A percentile compares a stretch with the other conserved stretches of the same genome.
Conservation (phyloP, 2,113 vertebrate species). For the Brachyhypopomus gauderio region DNA sequence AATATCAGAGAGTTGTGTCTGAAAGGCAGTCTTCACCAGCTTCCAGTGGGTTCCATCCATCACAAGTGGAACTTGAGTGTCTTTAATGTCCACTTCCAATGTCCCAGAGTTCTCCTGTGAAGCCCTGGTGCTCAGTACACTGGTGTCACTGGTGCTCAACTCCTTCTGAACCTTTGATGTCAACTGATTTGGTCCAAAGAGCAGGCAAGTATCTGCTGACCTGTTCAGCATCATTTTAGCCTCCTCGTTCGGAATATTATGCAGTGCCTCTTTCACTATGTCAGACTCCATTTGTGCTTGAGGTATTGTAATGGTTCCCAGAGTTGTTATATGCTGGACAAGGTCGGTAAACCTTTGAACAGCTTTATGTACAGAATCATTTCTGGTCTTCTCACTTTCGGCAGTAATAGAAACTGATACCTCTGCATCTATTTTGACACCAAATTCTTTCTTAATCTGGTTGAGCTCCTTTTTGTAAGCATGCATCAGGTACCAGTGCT, state of each 20-base stretch:
- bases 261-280: not conserved
- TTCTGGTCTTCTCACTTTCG: fast-evolving
- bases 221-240: conserved; percentile 54
- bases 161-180: not conserved
- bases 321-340: not conserved
- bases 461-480: conserved; percentile 53
- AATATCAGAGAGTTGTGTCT: not conserved
- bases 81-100: conserved; percentile 47
- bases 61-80: conserved; percentile 44
- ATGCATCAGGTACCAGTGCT: conserved; percentile 57
- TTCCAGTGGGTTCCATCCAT: conserved; percentile 52
- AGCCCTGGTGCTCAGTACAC: not conserved
- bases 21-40: not conserved
- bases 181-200: conserved; percentile 40
- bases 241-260: not conserved
- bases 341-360: conserved; percentile 35
- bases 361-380: conserved; percentile 26
- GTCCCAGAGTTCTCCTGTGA: not conserved
- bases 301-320: fast-evolving
- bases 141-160: not conserved
- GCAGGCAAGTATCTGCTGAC: conserved; percentile 32
- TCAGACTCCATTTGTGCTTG: conserved; percentile 6
- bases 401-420: conserved; percentile 48
- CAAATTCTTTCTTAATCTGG: conserved; percentile 38
- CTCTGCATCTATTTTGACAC: conserved; percentile 14